phyloP scores from a whole-genome alignment of 2,797 vertebrate species.

The Tinamus major region DNA sequence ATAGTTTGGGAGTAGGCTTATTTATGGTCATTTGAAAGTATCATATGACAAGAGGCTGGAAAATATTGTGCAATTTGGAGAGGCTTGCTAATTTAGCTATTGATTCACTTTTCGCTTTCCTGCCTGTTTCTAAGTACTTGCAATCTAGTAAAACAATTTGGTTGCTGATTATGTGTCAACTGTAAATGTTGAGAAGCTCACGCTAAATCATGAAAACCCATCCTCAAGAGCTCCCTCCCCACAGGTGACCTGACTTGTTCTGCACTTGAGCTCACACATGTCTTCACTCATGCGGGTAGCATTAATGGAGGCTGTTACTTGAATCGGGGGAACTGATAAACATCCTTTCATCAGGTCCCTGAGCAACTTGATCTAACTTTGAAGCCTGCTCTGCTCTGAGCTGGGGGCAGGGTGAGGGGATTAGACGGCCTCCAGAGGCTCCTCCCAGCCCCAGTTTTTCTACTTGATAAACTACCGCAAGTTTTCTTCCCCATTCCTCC shows the following conservation, averaged over 20 bases:
- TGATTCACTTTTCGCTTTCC: neutral
- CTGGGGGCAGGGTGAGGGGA: neutral
- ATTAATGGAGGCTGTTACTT: neutral
- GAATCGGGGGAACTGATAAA: neutral
- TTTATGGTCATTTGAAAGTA: neutral
- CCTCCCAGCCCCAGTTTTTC: neutral
- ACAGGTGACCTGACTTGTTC: neutral
- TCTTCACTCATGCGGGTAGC: neutral
- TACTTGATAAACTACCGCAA: neutral
- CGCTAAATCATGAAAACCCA: neutral
- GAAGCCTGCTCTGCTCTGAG: neutral
- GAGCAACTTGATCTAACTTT: neutral
- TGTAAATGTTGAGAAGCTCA: neutral
- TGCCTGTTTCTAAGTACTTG: neutral
- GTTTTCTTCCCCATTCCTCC: neutral
- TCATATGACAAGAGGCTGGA: neutral
- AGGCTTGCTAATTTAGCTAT: neutral
- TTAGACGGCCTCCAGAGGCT: neutral
- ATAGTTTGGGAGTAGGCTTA: neutral
- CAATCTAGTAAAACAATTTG: neutral
- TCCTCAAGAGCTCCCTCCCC: neutral
- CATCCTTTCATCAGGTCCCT: neutral
- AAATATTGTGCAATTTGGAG: slow-evolving; percentile 24
- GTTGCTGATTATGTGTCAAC: neutral
- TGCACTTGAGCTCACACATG: neutral